Evolutionary conservation across 1,140 invertebrate species (phyloP), one percentile per base, ranked within the genome.

Genomic region (Drosophila athabasca): DNA sequence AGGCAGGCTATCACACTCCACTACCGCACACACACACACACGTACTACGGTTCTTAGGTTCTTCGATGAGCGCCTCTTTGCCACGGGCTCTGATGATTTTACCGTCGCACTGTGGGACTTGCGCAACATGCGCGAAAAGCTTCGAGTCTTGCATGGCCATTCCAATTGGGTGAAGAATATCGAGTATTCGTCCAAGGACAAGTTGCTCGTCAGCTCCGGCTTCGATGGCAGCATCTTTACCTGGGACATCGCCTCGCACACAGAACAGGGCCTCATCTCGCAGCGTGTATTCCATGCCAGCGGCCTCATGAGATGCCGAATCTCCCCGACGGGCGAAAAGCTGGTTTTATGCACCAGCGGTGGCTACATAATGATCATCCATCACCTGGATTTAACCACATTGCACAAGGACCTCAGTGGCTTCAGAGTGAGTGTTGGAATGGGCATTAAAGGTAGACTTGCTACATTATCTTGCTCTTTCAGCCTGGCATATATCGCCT

Each of bases 151-250:
- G 0, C 93, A 95, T 60, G 97, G 97, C 8, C 97, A 99, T 92
- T 96, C 96, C 0, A 98, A 98, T 92, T 98, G 97, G 97, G 98
- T 98, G 6, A 98, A 99, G 92, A 98, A 98, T 91, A 98, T 99
- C 67, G 97, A 99, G 90, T 98, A 97, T 91, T 97, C 96, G 49
- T 94, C 95, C n/a, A 95, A 95, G 75, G 96, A 97, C 83, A 95
- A 97, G 60, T 92, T 97, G 4, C 93, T 99, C 22, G 94, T 98
- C 2, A 98, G 97, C 3, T 98, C 97, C 39, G 97, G 97, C 6
- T 96, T 98, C 92, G 97, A 98, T 92, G 97, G 97, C 13, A 96
- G 95, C 75, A 97, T 99, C 91, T 97, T 96, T 83, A 96, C 97
- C 2, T 99, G 98, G 98, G 97, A 98, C 91, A 97, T 98, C 24